Conservation (phyloP, 2,113 vertebrate species). For the Phyllopteryx taeniolatus region DNA sequence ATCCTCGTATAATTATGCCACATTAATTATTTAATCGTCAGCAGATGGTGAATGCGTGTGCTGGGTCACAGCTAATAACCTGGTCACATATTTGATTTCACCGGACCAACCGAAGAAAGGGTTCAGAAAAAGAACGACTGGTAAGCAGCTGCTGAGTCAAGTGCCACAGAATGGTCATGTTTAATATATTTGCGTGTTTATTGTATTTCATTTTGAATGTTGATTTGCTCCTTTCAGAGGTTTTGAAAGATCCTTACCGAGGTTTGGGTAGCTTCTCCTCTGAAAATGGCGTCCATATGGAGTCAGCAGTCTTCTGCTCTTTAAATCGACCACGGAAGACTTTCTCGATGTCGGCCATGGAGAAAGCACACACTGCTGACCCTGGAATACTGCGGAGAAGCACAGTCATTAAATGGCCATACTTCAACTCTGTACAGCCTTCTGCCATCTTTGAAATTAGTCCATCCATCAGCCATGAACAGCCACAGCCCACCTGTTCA, state of each 20-base stretch:
- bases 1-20: constrained; percentile 63
- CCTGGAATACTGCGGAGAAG: constrained; percentile 85
- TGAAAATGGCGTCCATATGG: constrained; percentile 94
- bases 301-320: constrained; percentile 95
- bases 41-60: constrained; percentile 57
- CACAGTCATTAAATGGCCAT: neutral
- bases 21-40: constrained; percentile 68
- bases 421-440: neutral
- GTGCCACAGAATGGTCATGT: neutral
- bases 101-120: constrained; percentile 24
- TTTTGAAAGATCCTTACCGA: constrained; percentile 72
- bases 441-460: too few species aligned
- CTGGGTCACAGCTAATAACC: constrained; percentile 56
- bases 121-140: constrained; percentile 21
- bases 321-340: constrained; percentile 93
- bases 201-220: neutral
- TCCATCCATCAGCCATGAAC: neutral
- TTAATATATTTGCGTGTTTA: neutral
- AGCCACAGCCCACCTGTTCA: constrained; percentile 85
- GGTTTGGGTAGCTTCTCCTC: constrained; percentile 95
- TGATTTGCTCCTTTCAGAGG: neutral
- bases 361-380: constrained; percentile 95
- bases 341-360: constrained; percentile 95
- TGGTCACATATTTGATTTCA: constrained; percentile 48
- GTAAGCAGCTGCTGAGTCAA: constrained; percentile 22